Evolutionary conservation across 1,140 invertebrate species (phyloP).

Genomic region (Eciton burchellii): DNA sequence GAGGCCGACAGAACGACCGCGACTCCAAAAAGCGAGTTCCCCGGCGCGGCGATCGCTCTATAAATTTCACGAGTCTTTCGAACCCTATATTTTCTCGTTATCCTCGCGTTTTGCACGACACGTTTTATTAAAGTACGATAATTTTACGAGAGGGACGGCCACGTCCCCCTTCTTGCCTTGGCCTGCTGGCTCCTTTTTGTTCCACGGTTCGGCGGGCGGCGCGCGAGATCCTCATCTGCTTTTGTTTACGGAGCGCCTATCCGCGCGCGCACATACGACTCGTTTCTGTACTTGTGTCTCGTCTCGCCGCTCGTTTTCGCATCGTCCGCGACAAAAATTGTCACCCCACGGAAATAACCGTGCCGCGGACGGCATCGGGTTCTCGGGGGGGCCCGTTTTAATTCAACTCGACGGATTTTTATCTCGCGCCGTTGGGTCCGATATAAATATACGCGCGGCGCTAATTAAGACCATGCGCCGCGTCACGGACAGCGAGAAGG

Average conservation of each 20-base stretch:
- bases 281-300: neutral
- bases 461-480: constrained; percentile 54
- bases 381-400: constrained; percentile 50
- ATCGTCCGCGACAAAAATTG: neutral
- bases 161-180: constrained; percentile 13
- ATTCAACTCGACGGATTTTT: constrained; percentile 35
- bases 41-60: constrained; percentile 72
- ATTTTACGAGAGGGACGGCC: constrained; percentile 74
- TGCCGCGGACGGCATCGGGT: constrained; percentile 12
- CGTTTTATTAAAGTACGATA: constrained; percentile 77
- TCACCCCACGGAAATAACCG: too few relatives aligned
- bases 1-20: constrained; percentile 44
- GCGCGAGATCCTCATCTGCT: constrained; percentile 35
- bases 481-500: constrained; percentile 36
- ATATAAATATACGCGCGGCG: constrained; percentile 44
- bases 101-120: constrained; percentile 77
- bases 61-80: constrained; percentile 76
- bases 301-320: neutral
- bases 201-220: constrained; percentile 4
- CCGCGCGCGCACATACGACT: neutral
- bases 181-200: constrained; percentile 16
- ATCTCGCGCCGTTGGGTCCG: constrained; percentile 36
- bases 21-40: constrained; percentile 67
- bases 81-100: constrained; percentile 78
- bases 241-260: constrained; percentile 54